These are phyloP conservation scores for Clusia tigrina DNA, from an alignment of 2,888 invertebrate species.

Conservation along the genomic window DNA sequence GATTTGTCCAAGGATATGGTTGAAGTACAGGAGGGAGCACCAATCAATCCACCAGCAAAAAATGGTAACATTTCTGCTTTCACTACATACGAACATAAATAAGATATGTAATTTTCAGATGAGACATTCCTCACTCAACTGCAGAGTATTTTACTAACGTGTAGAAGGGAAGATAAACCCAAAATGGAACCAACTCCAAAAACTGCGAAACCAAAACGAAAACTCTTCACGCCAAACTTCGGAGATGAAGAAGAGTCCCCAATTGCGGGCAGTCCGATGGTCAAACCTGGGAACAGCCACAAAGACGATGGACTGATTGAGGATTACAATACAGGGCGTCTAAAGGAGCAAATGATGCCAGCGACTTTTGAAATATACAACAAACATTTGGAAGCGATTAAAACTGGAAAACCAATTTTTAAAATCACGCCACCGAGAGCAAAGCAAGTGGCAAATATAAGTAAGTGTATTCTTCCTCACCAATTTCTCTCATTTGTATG, in stretches of 20 bases:
- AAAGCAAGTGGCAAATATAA: constrained; percentile 18
- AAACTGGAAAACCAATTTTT: constrained; percentile 47
- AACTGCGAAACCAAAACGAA: constrained; percentile 47
- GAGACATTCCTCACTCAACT: constrained; percentile 43
- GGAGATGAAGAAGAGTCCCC: constrained; percentile 52
- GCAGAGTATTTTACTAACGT: constrained; percentile 51
- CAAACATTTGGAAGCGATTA: constrained; percentile 49
- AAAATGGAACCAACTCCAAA: constrained; percentile 47
- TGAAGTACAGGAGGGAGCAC: constrained; percentile 44
- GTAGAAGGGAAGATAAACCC: constrained; percentile 46
- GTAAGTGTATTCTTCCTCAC: too few species aligned
- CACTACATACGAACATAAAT: constrained; percentile 14
- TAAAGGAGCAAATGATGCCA: constrained; percentile 18
- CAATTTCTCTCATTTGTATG: too few species aligned
- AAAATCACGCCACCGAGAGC: constrained; percentile 40
- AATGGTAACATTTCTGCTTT: constrained; percentile 35
- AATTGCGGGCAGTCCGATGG: constrained; percentile 25
- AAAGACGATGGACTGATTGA: constrained; percentile 25
- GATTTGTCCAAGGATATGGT: constrained; percentile 56
- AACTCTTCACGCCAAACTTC: constrained; percentile 57
- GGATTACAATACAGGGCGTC: constrained; percentile 29
- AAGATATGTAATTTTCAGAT: constrained; percentile 36
- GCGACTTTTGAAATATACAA: constrained; percentile 29
- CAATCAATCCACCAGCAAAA: constrained; percentile 44
- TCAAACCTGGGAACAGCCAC: constrained; percentile 22